Evolutionary conservation across 2,113 vertebrate species (phyloP).

Genomic region (Cranoglanis bouderius): DNA sequence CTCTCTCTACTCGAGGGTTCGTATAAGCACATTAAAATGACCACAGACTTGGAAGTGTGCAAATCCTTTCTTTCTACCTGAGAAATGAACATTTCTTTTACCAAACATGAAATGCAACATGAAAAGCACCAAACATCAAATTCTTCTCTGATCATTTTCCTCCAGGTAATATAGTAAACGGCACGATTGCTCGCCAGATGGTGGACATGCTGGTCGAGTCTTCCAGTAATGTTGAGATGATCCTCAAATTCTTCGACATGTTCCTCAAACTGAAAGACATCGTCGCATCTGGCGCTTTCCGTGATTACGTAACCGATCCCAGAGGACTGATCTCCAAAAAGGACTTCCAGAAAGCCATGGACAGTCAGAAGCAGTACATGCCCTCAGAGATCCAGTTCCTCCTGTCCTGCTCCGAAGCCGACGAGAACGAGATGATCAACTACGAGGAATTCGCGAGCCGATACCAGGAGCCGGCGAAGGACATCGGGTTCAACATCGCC

Average conservation of each 20-base stretch:
- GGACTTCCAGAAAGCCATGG: conserved; percentile 98
- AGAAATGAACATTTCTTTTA: not conserved
- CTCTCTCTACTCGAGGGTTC: conserved; percentile 89
- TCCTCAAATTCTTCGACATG: conserved; percentile 99
- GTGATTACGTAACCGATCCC: conserved; percentile 87
- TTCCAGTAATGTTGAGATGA: conserved; percentile 97
- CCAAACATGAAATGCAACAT: too few species aligned
- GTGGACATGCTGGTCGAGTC: conserved; percentile 98
- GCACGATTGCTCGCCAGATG: conserved; percentile 96
- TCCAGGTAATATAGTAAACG: conserved; percentile 92
- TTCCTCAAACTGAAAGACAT: conserved; percentile 98
- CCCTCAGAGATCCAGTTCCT: conserved; percentile 93
- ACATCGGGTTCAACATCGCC: conserved; percentile 95
- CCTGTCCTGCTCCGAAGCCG: conserved; percentile 90
- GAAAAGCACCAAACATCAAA: too few species aligned
- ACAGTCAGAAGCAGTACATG: conserved; percentile 94
- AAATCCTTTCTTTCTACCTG: not conserved
- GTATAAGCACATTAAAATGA: not conserved
- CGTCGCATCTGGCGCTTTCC: conserved; percentile 90
- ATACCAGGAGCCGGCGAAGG: conserved; percentile 91
- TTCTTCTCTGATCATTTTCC: conserved; percentile 13
- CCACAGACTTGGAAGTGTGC: not conserved
- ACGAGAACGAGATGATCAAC: conserved; percentile 97
- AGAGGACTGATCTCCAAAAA: conserved; percentile 96
- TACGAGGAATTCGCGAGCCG: conserved; percentile 89